A percentile compares a stretch with the other conserved stretches of the same genome.
Conservation (phyloP, 1,140 invertebrate species). For the Nasonia vitripennis region DNA sequence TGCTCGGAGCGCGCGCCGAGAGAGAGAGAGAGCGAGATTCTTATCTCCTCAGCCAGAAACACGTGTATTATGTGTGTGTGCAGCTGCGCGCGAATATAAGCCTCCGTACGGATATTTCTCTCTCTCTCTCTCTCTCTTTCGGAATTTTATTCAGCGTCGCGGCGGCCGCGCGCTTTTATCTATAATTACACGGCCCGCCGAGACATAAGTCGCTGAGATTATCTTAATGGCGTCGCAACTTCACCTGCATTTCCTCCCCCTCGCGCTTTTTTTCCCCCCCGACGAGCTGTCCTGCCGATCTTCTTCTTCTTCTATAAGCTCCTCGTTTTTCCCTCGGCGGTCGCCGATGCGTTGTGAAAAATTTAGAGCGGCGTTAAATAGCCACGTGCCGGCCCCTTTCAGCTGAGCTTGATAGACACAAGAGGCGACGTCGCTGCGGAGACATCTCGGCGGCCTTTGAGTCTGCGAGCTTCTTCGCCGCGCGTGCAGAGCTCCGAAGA, state of each 20-base stretch:
- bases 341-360: slow-evolving; percentile 40
- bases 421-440: background rate
- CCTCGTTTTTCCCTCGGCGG: background rate
- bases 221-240: slow-evolving; percentile 64
- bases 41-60: background rate
- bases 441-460: background rate
- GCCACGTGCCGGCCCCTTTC: background rate
- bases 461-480: too few species aligned
- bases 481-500: background rate
- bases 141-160: slow-evolving; percentile 45
- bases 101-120: slow-evolving; percentile 46
- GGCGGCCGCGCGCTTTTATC: slow-evolving; percentile 39
- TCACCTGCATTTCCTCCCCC: background rate
- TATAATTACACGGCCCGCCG: slow-evolving; percentile 52
- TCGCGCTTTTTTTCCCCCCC: background rate
- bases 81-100: slow-evolving; percentile 29
- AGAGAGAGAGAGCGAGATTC: background rate
- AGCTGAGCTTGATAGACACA: background rate
- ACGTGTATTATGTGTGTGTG: background rate
- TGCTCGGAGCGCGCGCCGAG: too few species aligned
- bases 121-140: background rate
- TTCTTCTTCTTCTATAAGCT: background rate
- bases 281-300: background rate
- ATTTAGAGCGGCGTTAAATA: slow-evolving; percentile 47
- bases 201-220: slow-evolving; percentile 56